A percentile compares a stretch with the other conserved stretches of the same genome.
phyloP scores from a whole-genome alignment of 2,888 invertebrate genomes.

The Drosophila pseudotakahashii region DNA sequence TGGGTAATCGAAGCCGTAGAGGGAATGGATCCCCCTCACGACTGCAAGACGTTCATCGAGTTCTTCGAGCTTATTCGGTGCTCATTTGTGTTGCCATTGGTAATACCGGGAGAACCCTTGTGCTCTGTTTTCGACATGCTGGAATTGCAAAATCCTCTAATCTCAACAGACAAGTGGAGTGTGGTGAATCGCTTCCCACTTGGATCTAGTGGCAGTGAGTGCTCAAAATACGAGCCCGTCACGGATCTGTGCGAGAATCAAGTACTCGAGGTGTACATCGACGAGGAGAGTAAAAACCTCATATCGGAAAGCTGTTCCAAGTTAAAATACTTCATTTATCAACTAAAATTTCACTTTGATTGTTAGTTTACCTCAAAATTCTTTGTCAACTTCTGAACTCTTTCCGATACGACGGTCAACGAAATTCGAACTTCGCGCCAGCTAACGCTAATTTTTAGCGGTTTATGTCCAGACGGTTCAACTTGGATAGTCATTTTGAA shows the following conservation, averaged over 20 bases:
- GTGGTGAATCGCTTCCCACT: constrained; percentile 24
- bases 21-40: constrained; percentile 11
- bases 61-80: constrained; percentile 26
- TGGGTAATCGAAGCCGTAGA: constrained; percentile 43
- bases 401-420: no score
- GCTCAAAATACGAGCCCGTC: background rate
- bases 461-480: no score
- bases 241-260: constrained; percentile 30
- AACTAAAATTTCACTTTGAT: no score
- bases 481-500: no score
- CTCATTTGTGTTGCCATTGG: constrained; percentile 40
- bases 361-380: no score
- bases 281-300: constrained; percentile 23
- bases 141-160: no score
- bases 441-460: no score
- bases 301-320: constrained; percentile 12
- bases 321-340: constrained; percentile 57
- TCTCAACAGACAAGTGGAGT: no score
- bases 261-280: constrained; percentile 40
- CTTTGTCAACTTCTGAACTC: no score
- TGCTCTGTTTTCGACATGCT: constrained; percentile 34
- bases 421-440: no score
- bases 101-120: constrained; percentile 33
- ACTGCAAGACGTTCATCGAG: constrained; percentile 19
- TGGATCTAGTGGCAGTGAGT: background rate